A percentile compares a stretch with the other conserved stretches of the same genome.
phyloP scores from a whole-genome alignment of 2,797 vertebrate species.

The Moxostoma hubbsi region DNA sequence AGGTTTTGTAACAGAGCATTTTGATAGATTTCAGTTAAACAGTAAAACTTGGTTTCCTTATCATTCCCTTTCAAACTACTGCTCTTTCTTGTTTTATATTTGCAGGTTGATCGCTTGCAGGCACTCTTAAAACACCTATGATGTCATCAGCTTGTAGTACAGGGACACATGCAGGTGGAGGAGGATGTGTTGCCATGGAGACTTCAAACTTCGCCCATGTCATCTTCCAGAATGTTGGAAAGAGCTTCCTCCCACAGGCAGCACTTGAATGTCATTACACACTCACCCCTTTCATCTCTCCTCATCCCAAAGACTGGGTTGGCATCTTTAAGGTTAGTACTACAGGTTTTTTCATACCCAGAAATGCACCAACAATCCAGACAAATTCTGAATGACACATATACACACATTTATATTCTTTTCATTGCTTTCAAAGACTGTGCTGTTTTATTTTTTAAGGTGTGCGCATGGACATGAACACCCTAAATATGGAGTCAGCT shows the following conservation, averaged over 20 bases:
- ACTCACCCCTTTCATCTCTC: constrained; percentile 89
- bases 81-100: not conserved
- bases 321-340: constrained; percentile 95
- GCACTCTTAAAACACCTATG: constrained; percentile 62
- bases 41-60: not conserved
- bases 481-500: not conserved
- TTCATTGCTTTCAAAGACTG: not conserved
- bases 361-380: not conserved
- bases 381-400: not conserved
- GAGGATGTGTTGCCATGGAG: constrained; percentile 82
- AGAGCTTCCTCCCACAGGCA: constrained; percentile 94
- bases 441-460: not conserved
- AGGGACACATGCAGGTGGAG: constrained; percentile 78
- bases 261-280: constrained; percentile 95
- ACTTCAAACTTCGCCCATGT: constrained; percentile 97
- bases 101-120: constrained; percentile 70
- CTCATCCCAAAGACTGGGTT: constrained; percentile 97
- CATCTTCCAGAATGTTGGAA: constrained; percentile 97
- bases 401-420: not conserved
- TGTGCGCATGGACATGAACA: not conserved
- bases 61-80: not conserved
- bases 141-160: constrained; percentile 94
- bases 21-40: not conserved
- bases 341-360: not conserved
- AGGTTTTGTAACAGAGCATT: not conserved